Evolutionary conservation across 2,888 invertebrate species (phyloP).

Genomic region (Pomacea canaliculata): DNA sequence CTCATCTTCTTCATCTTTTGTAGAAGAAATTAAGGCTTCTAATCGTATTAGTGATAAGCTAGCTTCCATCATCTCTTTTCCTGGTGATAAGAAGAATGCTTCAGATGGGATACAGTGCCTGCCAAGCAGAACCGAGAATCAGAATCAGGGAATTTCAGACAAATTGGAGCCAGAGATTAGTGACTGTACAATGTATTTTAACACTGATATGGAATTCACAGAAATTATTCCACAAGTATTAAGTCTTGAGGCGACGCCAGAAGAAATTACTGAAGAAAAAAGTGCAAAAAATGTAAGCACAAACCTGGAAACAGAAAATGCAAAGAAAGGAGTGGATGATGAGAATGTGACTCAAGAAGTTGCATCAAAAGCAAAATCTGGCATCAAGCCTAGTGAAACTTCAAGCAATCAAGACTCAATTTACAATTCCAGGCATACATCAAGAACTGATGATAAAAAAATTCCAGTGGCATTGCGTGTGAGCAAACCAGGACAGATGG

Average conservation of each 20-base stretch:
- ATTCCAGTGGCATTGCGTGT: conserved; percentile 41
- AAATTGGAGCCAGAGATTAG: neutral
- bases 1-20: neutral
- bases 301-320: neutral
- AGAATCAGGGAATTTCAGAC: neutral
- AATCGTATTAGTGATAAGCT: conserved; percentile 9
- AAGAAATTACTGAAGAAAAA: neutral
- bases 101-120: neutral
- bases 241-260: conserved; percentile 6
- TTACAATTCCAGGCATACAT: neutral
- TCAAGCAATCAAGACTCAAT: neutral
- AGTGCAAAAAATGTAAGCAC: neutral
- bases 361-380: neutral
- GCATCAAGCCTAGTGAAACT: neutral
- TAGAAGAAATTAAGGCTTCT: conserved; percentile 15
- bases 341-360: neutral
- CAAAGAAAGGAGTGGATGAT: neutral
- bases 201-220: conserved; percentile 57
- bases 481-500: conserved; percentile 53
- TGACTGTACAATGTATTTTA: conserved; percentile 43
- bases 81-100: neutral
- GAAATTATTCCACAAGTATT: conserved; percentile 36
- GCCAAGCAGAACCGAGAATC: neutral
- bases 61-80: conserved; percentile 4
- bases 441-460: conserved; percentile 15